Base-by-base conservation (phyloP, 1,140 invertebrate genomes). In the Whitmania pigra region DNA sequence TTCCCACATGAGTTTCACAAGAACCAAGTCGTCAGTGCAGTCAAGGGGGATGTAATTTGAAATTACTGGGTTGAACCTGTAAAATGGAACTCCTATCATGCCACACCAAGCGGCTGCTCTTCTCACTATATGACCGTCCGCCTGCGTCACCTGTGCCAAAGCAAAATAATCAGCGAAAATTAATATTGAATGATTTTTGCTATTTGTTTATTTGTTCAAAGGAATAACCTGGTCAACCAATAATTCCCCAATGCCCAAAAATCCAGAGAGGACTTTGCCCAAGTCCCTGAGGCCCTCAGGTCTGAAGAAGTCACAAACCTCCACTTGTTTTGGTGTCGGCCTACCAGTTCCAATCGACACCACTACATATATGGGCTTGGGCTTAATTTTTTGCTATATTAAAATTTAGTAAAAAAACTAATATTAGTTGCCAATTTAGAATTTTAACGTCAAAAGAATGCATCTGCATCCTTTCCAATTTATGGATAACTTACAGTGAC, bases 1-100 rank as follows among this genome's bases (percentile, higher is more conserved):
- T 78, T 92, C 89, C 94, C 94, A 97, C 75, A 97, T 86, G 88
- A 94, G 90, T 73, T 90, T 88, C 29, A 93, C 89, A 0, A 97
- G 83, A 71, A 87, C 85, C 72, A 86, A 86, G 80, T 94, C 91
- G 67, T 86, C 86, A 70, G 88, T 91, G 79, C 94, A 93, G 82
- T 97, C 91, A 86, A 97, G 89, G 0, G 86, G 84, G 25, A 97
- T 85, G 76, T 95, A 90, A 73, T 87, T 85, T 9, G 88, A 88
- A 66, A 96, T 82, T 76, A 89, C 88, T 0, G 92, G 92, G 74
- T 79, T 83, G 53, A 86, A 80, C 60, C 86, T 76, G 76, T 85
- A 86, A 83, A 92, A 97, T 0, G 93, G 92, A 20, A 92, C 87
- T 20, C 89, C 89, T 36, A 92, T 87, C 77, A 88, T 88, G 53